phyloP scores from a whole-genome alignment of 2,888 invertebrate genomes.

The Antheraea assamensis region DNA sequence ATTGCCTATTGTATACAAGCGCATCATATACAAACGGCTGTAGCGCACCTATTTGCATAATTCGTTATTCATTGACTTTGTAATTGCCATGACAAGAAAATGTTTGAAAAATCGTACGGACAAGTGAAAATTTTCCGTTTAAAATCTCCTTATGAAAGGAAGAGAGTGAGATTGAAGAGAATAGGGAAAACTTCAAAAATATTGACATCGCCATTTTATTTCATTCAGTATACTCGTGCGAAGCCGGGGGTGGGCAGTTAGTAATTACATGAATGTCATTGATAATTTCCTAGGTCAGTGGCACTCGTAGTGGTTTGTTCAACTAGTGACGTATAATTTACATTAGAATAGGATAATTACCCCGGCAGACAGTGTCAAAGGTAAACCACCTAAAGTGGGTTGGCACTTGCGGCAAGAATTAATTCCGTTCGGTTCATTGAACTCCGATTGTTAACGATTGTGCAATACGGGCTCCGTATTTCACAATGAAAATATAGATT shows the following conservation, averaged over 20 bases:
- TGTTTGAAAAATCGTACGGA: too few species aligned
- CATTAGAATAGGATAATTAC: conserved; percentile 15
- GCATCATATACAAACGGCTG: too few species aligned
- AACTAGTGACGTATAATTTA: background rate
- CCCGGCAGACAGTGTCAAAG: background rate
- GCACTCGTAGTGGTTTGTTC: background rate
- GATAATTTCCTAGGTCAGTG: background rate
- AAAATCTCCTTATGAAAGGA: too few species aligned
- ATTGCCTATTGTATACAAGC: too few species aligned
- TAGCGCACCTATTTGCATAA: too few species aligned
- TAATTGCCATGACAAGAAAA: too few species aligned
- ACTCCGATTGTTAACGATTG: conserved; percentile 20
- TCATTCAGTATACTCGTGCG: too few species aligned
- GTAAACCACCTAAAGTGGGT: conserved; percentile 5
- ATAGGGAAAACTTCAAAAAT: too few species aligned
- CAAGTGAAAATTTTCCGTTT: too few species aligned
- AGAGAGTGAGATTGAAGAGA: too few species aligned
- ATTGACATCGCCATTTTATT: too few species aligned
- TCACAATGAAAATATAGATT: conserved; percentile 6
- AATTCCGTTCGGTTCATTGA: conserved; percentile 10
- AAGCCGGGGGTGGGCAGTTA: background rate
- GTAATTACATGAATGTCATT: background rate
- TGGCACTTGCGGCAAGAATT: background rate
- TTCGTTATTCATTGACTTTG: too few species aligned
- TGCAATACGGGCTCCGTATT: conserved; percentile 16